Percentiles rank a stretch among this genome's conserved stretches.
Conservation (phyloP, 2,888 invertebrate species). For the Leptogaster cylindrica region DNA sequence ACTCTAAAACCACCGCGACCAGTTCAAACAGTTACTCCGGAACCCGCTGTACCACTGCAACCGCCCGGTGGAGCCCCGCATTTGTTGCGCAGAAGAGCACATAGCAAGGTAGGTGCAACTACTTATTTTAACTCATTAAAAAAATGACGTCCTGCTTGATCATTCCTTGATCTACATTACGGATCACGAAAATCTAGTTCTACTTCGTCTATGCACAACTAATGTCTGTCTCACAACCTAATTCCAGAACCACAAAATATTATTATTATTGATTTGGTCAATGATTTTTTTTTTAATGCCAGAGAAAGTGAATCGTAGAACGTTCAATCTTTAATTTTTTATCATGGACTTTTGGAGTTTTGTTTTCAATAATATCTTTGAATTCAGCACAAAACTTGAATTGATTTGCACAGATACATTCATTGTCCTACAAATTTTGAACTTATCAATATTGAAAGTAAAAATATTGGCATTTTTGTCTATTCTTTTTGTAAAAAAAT, state of each 20-base stretch:
- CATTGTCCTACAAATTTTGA: too few species aligned
- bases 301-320: conserved; percentile 19
- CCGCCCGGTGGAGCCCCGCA: conserved; percentile 67
- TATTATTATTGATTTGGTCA: conserved; percentile 18
- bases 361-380: too few species aligned
- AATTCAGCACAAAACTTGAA: too few species aligned
- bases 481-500: too few species aligned
- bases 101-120: conserved; percentile 55
- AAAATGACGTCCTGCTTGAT: neutral
- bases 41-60: conserved; percentile 68
- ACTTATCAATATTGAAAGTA: too few species aligned
- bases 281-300: conserved; percentile 14
- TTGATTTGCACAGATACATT: too few species aligned
- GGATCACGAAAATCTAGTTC: too few species aligned
- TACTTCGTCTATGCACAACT: too few species aligned
- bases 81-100: conserved; percentile 55
- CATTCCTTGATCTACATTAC: neutral
- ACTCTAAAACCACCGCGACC: conserved; percentile 76
- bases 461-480: too few species aligned
- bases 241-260: conserved; percentile 9
- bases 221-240: conserved; percentile 3
- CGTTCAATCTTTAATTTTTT: neutral
- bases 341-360: too few species aligned
- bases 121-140: neutral
- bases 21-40: conserved; percentile 81